Evolutionary conservation across 2,888 invertebrate genomes (phyloP), one percentile per base, ranked within the genome.

Genomic region (Sycophila texana): DNA sequence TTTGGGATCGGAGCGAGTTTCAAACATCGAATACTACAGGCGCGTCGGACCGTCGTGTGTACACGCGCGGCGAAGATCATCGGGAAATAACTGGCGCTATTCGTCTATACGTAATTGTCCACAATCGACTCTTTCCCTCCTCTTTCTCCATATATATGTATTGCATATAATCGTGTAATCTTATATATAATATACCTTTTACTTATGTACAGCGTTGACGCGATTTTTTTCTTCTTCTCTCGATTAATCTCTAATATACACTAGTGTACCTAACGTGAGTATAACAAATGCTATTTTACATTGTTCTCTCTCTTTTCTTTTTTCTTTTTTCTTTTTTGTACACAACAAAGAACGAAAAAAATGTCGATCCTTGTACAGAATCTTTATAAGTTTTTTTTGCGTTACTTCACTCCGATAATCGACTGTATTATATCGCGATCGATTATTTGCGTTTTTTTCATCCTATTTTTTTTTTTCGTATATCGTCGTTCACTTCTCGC

Each of bases 241-340:
- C 14, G 14, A 14, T 47, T 84, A 39, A 82, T 83, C 78, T 85
- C 87, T 87, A 88, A 88, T 89, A 84, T 89, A 89, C 87, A 89
- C 86, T 87, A 88, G 84, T 79, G 82, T 84, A 53, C 65, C 86
- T 89, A 89, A 86, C 86, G 85, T 87, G 86, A 87, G 87, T 89
- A 76, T 78, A 90, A 90, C 89, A 89, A 90, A 89, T 86, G 84
- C 86, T 90, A 89, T 89, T 85, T 89, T 89, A 90, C 89, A 89
- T 77, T 53, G 57, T 72, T 20, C 49, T 30, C 16, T 20, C 10
- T 39, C 10, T 39, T 0, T 71, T 16, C 57, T 26, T 16, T 65
- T 47, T 16, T 39, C 0, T 71, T 16, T 65, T 26, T 16, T 65
- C 26, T 16, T 76, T 74, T 83, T 85, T 86, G 81, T 86, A 85